Base-by-base conservation (phyloP, 2,797 vertebrate genomes). In the Chelonia mydas region DNA sequence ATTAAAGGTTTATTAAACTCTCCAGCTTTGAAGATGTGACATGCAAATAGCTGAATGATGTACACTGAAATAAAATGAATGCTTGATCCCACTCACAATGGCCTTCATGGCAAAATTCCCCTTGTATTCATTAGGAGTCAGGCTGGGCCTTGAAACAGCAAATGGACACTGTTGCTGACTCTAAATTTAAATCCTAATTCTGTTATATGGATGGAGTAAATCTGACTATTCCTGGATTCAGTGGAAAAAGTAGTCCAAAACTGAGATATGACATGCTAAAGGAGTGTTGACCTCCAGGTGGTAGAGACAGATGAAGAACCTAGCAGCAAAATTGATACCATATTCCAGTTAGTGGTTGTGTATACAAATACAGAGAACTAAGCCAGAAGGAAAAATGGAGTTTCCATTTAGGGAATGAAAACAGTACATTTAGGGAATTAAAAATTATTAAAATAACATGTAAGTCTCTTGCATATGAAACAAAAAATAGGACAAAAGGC, bases 61-160 rank as follows among this genome's bases (percentile, higher is more conserved):
- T 78, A 87, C 81, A 82, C 28, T 61, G 74, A 92, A 72, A 94
- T 57, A 90, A 90, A 90, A 57, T 49, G 27, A 96, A 86, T 81
- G 81, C 9, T 78, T 81, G 50, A 90, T 81, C 68, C 31, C 79
- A 85, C 55, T 87, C 41, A 82, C 25, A 87, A 7, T 80, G 81
- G 87, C 49, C 54, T 19, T 82, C 10, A 49, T 47, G 27, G 45
- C 74, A 77, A 91, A 90, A 51, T 79, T 80, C 86, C 78, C 86
- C 25, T 28, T 49, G 13, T 15, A 45, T 77, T 49, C 13, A 31
- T 49, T 0, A 5, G 50, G 68, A 94, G 11, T 54, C 90, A 31
- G 55, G 74, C 10, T 76, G n/a, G 79, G 25, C 49, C 19, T 9
- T 27, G 49, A 82, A 86, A 72, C 12, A 92, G 72, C 6, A 85